Evolutionary conservation across 2,113 vertebrate genomes (phyloP).

Genomic region (Cyanocitta stelleri): DNA sequence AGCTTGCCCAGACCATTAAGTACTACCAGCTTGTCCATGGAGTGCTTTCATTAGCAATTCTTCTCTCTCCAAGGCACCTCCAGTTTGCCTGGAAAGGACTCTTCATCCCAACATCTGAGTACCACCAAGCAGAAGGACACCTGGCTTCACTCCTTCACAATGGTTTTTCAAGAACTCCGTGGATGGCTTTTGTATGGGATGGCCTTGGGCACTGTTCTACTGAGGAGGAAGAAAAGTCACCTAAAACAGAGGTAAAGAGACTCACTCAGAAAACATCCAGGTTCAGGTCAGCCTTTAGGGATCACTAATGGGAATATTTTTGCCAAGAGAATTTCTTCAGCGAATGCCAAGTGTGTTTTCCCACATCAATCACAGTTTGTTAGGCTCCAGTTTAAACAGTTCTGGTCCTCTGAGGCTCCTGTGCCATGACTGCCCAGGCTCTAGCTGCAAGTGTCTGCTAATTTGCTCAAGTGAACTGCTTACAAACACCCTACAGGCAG

Average conservation of each 20-base stretch:
- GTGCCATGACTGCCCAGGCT: neutral
- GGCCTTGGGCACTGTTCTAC: neutral
- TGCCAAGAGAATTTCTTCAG: neutral
- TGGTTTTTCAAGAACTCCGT: neutral
- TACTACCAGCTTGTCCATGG: neutral
- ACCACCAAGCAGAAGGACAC: neutral
- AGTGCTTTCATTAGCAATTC: neutral
- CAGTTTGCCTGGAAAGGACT: neutral
- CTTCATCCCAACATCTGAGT: neutral
- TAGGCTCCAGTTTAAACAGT: neutral
- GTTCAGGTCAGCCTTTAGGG: neutral
- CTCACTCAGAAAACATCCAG: neutral
- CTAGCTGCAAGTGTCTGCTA: neutral
- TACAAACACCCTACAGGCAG: neutral
- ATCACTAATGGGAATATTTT: neutral
- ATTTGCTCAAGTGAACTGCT: neutral
- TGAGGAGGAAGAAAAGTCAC: neutral
- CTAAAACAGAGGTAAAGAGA: neutral
- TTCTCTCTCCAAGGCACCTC: neutral
- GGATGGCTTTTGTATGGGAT: neutral
- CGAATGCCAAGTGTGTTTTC: neutral
- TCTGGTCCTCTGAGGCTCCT: neutral
- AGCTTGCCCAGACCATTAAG: neutral
- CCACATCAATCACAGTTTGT: neutral
- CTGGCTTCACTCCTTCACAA: neutral